Evolutionary conservation across 2,113 vertebrate genomes (phyloP), one percentile per base, ranked within the genome.

Genomic region (Poicephalus meyeri): DNA sequence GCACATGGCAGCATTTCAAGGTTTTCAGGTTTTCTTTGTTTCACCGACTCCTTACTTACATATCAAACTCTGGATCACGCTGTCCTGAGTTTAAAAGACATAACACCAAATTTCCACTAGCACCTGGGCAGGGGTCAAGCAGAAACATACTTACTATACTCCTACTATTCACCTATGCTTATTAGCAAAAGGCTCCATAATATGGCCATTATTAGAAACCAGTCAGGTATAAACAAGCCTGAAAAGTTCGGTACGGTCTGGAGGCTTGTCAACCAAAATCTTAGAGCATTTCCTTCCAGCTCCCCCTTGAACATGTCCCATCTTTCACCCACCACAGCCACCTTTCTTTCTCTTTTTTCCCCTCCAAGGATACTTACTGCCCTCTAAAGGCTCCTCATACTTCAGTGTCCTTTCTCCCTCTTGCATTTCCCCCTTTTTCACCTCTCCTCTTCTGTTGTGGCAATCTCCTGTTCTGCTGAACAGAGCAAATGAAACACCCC

Each of bases 321-420:
- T 41, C 44, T 85, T 37, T 61, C 21, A 53, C 35, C 44, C 26
- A 87, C 31, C 49, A 66, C 20, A 41, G 21, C 5, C 19, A 52
- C 24, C 4, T 39, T 44, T 72, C 42, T 23, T 10, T 1, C 1
- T 35, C 9, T 37, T 78, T 86, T 63, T 13, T 9, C 15, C 52
- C 70, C 82, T 92, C 73, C 50, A 53, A 96, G 60, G 91, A 37
- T 65, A 88, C 83, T 86, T 86, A 94, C 76, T 92, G 88, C 92
- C 92, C 92, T 94, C 86, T 95, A 95, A 95, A 95, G 92, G 86
- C 50, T 82, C 74, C 66, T 66, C 1, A 2, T 42, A 55, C 60
- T 78, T 80, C 25, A n/a, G 16, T 73, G 58, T 28, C 46, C 69
- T 86, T 80, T 37, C 56, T 89, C 20, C 18, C 66, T 66, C 10